Evolutionary conservation across 2,797 vertebrate species (phyloP).

Genomic region (Iguana delicatissima): DNA sequence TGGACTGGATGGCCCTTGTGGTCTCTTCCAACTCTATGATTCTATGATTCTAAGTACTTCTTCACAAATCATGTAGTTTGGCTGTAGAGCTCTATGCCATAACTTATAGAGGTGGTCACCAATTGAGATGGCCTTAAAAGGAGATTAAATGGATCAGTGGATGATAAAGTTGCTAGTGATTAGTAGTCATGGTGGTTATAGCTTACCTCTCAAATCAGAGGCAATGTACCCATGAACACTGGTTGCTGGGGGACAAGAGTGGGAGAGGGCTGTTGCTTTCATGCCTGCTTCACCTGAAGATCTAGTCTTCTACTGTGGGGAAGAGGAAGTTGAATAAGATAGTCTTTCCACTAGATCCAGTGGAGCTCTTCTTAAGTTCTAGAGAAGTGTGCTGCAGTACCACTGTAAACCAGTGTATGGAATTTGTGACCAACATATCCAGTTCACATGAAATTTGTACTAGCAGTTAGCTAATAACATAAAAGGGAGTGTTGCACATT

Average conservation of each 20-base stretch:
- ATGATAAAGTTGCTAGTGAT: neutral
- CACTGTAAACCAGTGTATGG: conserved; percentile 41
- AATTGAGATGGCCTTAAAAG: no score
- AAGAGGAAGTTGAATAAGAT: neutral
- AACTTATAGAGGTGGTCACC: no score
- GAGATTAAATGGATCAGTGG: no score
- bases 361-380: neutral
- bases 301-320: no score
- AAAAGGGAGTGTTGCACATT: neutral
- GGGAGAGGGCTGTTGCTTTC: neutral
- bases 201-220: neutral
- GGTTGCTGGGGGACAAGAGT: neutral
- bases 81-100: no score
- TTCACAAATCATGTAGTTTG: no score
- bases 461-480: neutral
- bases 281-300: neutral
- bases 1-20: no score
- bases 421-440: conserved; percentile 57
- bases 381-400: conserved; percentile 23
- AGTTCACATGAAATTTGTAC: rapidly evolving
- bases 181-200: neutral
- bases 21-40: no score
- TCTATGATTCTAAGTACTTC: no score
- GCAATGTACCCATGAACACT: neutral
- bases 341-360: neutral